Evolutionary conservation across 2,888 invertebrate species (phyloP).

Genomic region (Teleiodes luculella): DNA sequence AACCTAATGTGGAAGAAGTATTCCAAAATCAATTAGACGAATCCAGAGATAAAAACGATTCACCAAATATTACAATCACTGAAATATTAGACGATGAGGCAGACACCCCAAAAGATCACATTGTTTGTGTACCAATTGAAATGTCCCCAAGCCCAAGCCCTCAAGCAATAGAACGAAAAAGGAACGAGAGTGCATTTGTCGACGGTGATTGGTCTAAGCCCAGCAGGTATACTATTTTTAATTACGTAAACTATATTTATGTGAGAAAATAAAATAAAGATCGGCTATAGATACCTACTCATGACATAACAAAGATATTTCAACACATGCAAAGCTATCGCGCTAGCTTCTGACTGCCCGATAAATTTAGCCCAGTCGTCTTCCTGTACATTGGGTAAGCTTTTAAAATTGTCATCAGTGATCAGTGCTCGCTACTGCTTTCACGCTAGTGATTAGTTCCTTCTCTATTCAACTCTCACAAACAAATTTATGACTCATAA

Average conservation of each 20-base stretch:
- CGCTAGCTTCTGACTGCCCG: slow-evolving; percentile 66
- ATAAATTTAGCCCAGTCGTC: slow-evolving; percentile 71
- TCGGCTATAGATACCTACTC: slow-evolving; percentile 43
- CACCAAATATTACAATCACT: slow-evolving; percentile 71
- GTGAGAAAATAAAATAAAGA: background rate
- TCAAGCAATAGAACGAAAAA: slow-evolving; percentile 42
- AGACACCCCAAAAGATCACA: slow-evolving; percentile 45
- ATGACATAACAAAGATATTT: slow-evolving; percentile 64
- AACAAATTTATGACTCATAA: slow-evolving; percentile 56
- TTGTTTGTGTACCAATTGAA: slow-evolving; percentile 56
- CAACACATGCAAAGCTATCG: slow-evolving; percentile 71
- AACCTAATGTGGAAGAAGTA: slow-evolving; percentile 67
- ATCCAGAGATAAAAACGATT: slow-evolving; percentile 50
- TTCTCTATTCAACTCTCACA: slow-evolving; percentile 58
- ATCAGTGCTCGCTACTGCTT: slow-evolving; percentile 74
- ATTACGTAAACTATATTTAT: slow-evolving; percentile 25
- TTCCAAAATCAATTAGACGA: slow-evolving; percentile 66
- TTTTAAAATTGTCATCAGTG: slow-evolving; percentile 76
- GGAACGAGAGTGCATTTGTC: slow-evolving; percentile 43
- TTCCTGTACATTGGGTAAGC: slow-evolving; percentile 72
- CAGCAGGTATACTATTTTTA: slow-evolving; percentile 49
- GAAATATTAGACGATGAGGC: slow-evolving; percentile 67
- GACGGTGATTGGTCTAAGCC: slow-evolving; percentile 70
- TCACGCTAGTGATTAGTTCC: slow-evolving; percentile 70
- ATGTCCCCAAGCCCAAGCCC: slow-evolving; percentile 68